A percentile compares a stretch with the other conserved stretches of the same genome.
phyloP scores from a whole-genome alignment of 2,888 invertebrate species.

The Lobophora halterata region DNA sequence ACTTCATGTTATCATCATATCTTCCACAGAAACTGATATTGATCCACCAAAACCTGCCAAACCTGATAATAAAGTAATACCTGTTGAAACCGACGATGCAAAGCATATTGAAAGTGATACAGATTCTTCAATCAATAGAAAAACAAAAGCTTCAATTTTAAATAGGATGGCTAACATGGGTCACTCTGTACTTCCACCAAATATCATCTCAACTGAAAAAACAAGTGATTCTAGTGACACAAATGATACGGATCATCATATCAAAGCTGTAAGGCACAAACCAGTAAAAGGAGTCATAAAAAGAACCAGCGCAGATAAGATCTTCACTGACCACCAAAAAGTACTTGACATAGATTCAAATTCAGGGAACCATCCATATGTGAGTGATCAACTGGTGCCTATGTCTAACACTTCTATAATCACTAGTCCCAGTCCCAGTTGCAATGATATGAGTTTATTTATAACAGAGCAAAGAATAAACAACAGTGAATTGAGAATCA shows the following conservation, averaged over 20 bases:
- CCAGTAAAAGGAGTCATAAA: slow-evolving; percentile 42
- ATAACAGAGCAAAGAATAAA: slow-evolving; percentile 65
- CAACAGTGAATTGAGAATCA: slow-evolving; percentile 67
- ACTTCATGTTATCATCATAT: slow-evolving; percentile 44
- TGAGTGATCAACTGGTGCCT: slow-evolving; percentile 50
- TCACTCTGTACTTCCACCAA: slow-evolving; percentile 62
- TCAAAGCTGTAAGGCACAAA: slow-evolving; percentile 53
- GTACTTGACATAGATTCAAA: slow-evolving; percentile 35
- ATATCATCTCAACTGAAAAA: slow-evolving; percentile 35
- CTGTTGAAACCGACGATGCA: slow-evolving; percentile 20
- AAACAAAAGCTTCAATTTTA: slow-evolving; percentile 63
- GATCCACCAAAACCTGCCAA: slow-evolving; percentile 35
- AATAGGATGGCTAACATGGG: slow-evolving; percentile 72
- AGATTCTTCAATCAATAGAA: slow-evolving; percentile 55
- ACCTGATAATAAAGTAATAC: slow-evolving; percentile 10
- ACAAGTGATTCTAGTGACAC: slow-evolving; percentile 66
- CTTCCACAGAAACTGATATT: slow-evolving; percentile 25
- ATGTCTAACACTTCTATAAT: slow-evolving; percentile 39
- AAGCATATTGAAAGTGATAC: slow-evolving; percentile 58
- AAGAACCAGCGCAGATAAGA: slow-evolving; percentile 41
- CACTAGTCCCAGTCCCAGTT: slow-evolving; percentile 34
- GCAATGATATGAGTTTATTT: slow-evolving; percentile 49
- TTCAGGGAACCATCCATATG: slow-evolving; percentile 29
- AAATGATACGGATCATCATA: slow-evolving; percentile 42
- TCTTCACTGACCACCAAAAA: slow-evolving; percentile 31